phyloP scores from a whole-genome alignment of 2,113 vertebrate species.

The Typhlomys cinereus region DNA sequence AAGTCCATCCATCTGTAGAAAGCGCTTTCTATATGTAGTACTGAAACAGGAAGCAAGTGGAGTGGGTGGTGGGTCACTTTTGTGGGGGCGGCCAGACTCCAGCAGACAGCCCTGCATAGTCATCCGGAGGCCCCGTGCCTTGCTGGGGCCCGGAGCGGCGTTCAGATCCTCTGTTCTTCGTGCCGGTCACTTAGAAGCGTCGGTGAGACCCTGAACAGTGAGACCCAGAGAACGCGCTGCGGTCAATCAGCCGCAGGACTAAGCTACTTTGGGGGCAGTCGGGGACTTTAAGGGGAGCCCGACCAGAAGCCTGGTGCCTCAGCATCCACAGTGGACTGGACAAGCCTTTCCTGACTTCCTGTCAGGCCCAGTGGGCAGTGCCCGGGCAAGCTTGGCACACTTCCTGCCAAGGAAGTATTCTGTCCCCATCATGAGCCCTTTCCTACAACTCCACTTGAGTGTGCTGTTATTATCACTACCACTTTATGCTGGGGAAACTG shows the following conservation, averaged over 20 bases:
- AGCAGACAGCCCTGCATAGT: conserved; percentile 58
- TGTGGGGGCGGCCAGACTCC: conserved; percentile 73
- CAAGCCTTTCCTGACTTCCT: not conserved
- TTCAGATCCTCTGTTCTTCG: not conserved
- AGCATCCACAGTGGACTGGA: not conserved
- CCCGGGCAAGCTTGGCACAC: not conserved
- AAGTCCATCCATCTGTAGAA: not conserved
- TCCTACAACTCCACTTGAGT: not conserved
- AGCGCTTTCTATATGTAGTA: conserved; percentile 54
- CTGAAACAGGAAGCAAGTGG: conserved; percentile 77
- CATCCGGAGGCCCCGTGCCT: not conserved
- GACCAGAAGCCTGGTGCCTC: not conserved
- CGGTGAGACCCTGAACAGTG: not conserved
- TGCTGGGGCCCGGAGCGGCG: not conserved
- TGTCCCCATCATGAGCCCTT: not conserved
- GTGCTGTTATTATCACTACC: not conserved
- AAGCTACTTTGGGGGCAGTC: not conserved
- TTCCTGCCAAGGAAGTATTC: not conserved
- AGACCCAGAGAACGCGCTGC: too few relatives aligned
- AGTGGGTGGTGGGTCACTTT: conserved; percentile 65
- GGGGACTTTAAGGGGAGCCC: not conserved
- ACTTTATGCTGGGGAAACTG: not conserved
- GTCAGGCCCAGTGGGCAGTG: not conserved
- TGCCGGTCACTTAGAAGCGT: not conserved
- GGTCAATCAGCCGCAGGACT: not conserved